Percentiles rank a stretch among this genome's conserved stretches.
phyloP scores from a whole-genome alignment of 2,113 vertebrate genomes.

The Irena cyanogastra region DNA sequence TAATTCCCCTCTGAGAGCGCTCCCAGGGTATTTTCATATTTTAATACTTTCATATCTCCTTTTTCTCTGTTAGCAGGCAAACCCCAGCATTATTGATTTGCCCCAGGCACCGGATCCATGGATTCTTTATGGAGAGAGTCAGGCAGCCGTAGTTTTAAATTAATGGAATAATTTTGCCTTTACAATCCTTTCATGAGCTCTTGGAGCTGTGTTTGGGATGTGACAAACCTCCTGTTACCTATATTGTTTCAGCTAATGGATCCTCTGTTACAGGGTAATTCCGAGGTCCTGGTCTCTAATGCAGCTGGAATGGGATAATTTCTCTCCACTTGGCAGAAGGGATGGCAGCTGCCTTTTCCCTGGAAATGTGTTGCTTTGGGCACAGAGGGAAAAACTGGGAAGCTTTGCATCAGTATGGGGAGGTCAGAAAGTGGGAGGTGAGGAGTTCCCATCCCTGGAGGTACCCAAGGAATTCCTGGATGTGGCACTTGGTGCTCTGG shows the following conservation, averaged over 20 bases:
- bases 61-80: background rate
- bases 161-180: background rate
- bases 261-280: background rate
- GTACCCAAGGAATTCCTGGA: background rate
- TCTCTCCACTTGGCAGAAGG: background rate
- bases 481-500: background rate
- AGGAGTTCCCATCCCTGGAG: background rate
- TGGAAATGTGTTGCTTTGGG: background rate
- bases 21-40: background rate
- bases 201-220: background rate
- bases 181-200: background rate
- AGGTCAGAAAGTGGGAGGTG: background rate
- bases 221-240: background rate
- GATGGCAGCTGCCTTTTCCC: background rate
- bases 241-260: background rate
- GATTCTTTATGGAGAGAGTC: background rate
- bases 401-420: background rate
- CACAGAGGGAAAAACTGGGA: background rate
- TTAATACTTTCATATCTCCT: background rate
- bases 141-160: background rate
- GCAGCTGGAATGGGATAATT: background rate
- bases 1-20: background rate
- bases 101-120: background rate
- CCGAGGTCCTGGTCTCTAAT: background rate
- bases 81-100: background rate